These are phyloP conservation scores for Betta splendens DNA, from an alignment of 2,797 vertebrate genomes.

Conservation along the genomic window DNA sequence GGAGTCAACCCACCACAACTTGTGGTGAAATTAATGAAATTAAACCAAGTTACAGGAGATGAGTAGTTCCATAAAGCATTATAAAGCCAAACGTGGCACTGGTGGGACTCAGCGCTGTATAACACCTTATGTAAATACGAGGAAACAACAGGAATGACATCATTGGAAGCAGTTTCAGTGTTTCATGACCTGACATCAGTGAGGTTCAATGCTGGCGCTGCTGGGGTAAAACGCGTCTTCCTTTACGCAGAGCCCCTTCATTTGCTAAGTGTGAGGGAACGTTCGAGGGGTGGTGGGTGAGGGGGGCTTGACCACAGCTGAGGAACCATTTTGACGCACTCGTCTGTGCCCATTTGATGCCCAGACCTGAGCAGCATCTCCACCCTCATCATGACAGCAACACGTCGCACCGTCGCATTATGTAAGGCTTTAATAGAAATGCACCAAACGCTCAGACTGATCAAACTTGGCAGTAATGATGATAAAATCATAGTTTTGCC, in stretches of 20 bases:
- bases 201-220: constrained; percentile 8
- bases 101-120: too few relatives aligned
- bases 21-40: too few relatives aligned
- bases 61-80: background rate
- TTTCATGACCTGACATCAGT: constrained; percentile 29
- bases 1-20: background rate
- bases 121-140: background rate
- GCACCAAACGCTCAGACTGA: constrained; percentile 21
- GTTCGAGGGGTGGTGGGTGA: constrained; percentile 10
- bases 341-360: constrained; percentile 41
- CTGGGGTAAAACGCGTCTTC: background rate
- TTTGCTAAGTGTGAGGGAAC: constrained; percentile 7
- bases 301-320: constrained; percentile 1
- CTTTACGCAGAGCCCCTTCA: constrained; percentile 11
- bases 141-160: constrained; percentile 28
- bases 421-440: constrained; percentile 41
- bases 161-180: constrained; percentile 23
- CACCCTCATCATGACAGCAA: constrained; percentile 20
- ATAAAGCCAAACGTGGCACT: background rate
- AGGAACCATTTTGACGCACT: constrained; percentile 71
- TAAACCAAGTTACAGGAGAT: background rate
- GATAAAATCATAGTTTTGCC: background rate
- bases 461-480: background rate
- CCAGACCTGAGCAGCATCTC: constrained; percentile 24
- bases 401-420: constrained; percentile 11